Base-by-base conservation (phyloP, 2,888 invertebrate species). In the Eilema sororculum region DNA sequence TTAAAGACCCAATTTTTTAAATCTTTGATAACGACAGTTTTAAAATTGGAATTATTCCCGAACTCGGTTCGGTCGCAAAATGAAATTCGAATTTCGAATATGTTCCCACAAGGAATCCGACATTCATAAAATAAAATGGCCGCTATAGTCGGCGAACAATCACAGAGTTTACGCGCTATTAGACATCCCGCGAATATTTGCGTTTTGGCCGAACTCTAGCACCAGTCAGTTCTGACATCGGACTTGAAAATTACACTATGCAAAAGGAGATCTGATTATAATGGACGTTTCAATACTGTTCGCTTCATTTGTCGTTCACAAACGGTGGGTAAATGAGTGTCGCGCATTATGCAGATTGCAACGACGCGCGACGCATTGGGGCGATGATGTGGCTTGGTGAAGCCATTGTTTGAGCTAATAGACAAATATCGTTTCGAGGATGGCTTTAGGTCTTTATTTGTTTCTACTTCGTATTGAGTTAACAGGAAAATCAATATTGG, bases 301-400 rank as follows among this genome's bases (percentile, higher is more conserved):
- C 90, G 93, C 90, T 91, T 93, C 93, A 93, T 93, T 93, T 91
- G 91, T 85, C 88, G 87, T 79, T 89, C 89, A 92, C 92, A 93
- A 92, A 90, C 90, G 91, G 81, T 79, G 83, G 86, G 83, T 86
- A 91, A 93, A 93, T 92, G 93, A 92, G 90, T 89, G 84, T 85
- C 81, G 87, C 81, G 86, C 86, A 92, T 93, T 93, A 93, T 93
- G 93, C 90, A 93, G 91, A 91, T 92, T 89, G 87, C 83, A 84
- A 83, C 86, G 84, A 81, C 86, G 87, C 87, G 86, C 81, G 84
- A 80, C 86, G 88, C 88, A 86, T 80, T 85, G 84, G 81, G 82
- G 85, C 90, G 87, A 73, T 76, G 78, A 72, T 73, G 56, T 24
- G 37, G 76, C 76, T 57, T 57, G 30, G 61, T 67, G 5, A 22